Conservation (phyloP, 2,113 vertebrate species). For the Lagopus muta region DNA sequence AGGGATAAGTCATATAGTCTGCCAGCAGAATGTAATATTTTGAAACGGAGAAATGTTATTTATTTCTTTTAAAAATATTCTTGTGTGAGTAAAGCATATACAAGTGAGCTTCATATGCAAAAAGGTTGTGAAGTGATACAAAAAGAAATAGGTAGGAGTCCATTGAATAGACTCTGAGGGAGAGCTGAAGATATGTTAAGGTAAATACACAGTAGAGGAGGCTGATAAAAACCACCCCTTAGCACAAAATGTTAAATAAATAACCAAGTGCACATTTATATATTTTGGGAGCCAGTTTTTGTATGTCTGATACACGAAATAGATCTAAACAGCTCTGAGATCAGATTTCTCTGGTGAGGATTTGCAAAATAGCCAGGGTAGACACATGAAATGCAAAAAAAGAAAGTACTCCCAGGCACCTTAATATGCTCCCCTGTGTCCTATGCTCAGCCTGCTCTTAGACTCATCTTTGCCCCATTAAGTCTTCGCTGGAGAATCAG, state of each 20-base stretch:
- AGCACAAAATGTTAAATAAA: background rate
- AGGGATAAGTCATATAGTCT: background rate
- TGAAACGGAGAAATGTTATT: background rate
- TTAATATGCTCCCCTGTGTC: background rate
- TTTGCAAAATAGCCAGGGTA: background rate
- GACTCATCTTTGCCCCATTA: background rate
- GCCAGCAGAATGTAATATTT: background rate
- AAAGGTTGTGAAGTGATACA: accelerated
- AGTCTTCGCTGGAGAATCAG: background rate
- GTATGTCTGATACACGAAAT: background rate
- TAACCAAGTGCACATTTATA: background rate
- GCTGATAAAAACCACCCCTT: background rate
- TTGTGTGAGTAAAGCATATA: background rate
- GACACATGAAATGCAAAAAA: background rate
- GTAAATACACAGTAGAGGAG: background rate
- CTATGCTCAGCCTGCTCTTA: background rate
- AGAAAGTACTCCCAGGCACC: background rate
- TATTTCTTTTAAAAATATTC: background rate
- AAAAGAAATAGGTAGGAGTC: background rate
- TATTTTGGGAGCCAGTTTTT: background rate
- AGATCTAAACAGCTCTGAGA: background rate
- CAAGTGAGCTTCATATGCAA: background rate
- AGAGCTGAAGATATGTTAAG: background rate
- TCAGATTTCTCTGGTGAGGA: background rate
- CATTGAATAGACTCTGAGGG: background rate